Conservation (phyloP, 2,113 vertebrate genomes). For the Peromyscus polionotus region DNA sequence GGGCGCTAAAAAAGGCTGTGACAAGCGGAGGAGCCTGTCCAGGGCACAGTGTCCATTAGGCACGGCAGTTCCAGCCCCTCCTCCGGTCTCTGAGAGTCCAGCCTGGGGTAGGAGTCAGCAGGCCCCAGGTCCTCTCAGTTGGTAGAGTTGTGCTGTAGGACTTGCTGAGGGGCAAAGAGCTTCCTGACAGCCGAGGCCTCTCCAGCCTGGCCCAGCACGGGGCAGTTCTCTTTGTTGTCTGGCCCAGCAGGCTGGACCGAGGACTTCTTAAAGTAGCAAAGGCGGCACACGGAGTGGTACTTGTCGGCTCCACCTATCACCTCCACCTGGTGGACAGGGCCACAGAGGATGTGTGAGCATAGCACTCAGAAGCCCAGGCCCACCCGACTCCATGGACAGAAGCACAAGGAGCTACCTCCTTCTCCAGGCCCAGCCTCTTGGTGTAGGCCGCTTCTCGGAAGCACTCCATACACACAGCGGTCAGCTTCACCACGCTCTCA, state of each 20-base stretch:
- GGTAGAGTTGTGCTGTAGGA: neutral
- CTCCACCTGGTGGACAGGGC: slow-evolving; percentile 90
- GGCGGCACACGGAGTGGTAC: slow-evolving; percentile 95
- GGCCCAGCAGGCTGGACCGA: neutral
- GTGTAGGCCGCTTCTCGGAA: slow-evolving; percentile 97
- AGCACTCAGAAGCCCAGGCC: neutral
- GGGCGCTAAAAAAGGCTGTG: neutral
- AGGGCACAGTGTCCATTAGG: neutral
- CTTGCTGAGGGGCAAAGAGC: slow-evolving; percentile 87
- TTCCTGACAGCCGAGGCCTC: slow-evolving; percentile 83
- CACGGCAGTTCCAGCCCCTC: neutral
- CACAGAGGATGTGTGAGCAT: neutral
- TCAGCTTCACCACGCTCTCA: slow-evolving; percentile 97
- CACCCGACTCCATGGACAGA: accelerated
- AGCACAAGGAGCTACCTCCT: slow-evolving; percentile 89
- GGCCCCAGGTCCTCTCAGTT: neutral
- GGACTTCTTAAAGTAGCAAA: slow-evolving; percentile 91
- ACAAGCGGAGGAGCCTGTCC: neutral
- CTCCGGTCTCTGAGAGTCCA: neutral
- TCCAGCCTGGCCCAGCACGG: slow-evolving; percentile 68
- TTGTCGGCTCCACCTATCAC: slow-evolving; percentile 97
- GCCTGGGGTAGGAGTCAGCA: neutral
- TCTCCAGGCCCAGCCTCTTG: slow-evolving; percentile 94
- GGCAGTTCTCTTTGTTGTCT: slow-evolving; percentile 93
- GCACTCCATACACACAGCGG: slow-evolving; percentile 97